Evolutionary conservation across 2,797 vertebrate genomes (phyloP), one percentile per base, ranked within the genome.

Genomic region (Brachymystax lenok): DNA sequence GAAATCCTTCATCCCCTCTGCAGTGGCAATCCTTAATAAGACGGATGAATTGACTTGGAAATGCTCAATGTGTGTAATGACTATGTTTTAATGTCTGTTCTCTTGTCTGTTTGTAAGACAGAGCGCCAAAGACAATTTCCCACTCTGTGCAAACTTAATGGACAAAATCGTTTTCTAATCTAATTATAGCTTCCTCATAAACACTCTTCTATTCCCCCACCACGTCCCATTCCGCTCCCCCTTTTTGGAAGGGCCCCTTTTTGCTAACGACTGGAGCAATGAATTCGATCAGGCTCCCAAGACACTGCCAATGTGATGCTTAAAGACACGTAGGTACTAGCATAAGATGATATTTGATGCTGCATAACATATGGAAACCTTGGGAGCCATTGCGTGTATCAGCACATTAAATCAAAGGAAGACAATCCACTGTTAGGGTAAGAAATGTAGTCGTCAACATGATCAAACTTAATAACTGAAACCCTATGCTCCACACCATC

Each of bases 131-230:
- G 40, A 46, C 40, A 3, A 46, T 46, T 46, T 46, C 40, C 40
- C 10, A 46, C 40, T 13, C 40, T 46, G 40, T 46, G 40, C 40
- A 46, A 46, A 46, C 40, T 46, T 46, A 46, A 46, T 46, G 40
- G 40, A 46, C 40, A 3, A 13, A 3, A 46, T 3, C 0, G 2
- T 46, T 46, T 46, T 46, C 40, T 46, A 46, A 46, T 46, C 40
- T 46, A 46, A 90, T 92, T 90, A 91, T 35, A 33, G 73, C 77
- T 81, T 79, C 73, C 87, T 88, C 80, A 76, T 80, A 76, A 83
- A 74, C 83, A 50, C 84, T 51, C 61, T 86, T 68, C 3, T 66
- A 73, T 16, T 78, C 75, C 71, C 69, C 80, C 80, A 74, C 71
- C 68, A 73, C 74, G 10, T 12, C 40, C 40, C 40, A 46, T 46